A percentile compares a stretch with the other conserved stretches of the same genome.
phyloP scores from a whole-genome alignment of 2,797 vertebrate genomes.

The Natrix natrix region DNA sequence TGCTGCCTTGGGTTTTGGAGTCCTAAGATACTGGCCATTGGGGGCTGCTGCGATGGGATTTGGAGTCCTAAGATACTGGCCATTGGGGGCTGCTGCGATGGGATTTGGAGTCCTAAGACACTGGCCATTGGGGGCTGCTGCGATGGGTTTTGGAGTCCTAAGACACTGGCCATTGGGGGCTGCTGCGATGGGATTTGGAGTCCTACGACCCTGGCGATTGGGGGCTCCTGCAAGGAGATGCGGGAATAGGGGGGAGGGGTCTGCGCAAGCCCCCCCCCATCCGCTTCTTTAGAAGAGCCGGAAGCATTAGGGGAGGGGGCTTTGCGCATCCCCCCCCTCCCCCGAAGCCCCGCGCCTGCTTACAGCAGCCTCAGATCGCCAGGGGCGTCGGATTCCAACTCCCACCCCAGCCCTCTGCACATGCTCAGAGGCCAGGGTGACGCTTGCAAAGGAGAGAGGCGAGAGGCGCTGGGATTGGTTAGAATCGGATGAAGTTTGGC shows the following conservation, averaged over 20 bases:
- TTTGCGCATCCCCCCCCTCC: background rate
- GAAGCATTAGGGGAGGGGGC: background rate
- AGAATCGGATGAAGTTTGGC: background rate
- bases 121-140: no score
- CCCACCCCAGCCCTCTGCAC: background rate
- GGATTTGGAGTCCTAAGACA: no score
- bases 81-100: no score
- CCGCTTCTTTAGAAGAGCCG: background rate
- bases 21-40: no score
- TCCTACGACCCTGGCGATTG: no score
- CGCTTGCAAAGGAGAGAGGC: background rate
- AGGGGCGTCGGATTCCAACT: background rate
- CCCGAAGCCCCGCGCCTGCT: background rate
- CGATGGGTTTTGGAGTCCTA: no score
- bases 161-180: no score
- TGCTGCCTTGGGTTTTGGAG: no score
- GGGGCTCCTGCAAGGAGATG: no score
- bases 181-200: no score
- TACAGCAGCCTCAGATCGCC: background rate
- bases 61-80: no score
- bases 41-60: no score
- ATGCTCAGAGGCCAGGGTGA: background rate
- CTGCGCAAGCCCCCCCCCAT: background rate
- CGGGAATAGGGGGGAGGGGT: fast-evolving
- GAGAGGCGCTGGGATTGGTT: background rate